Percentiles rank a stretch among this genome's conserved stretches.
Evolutionary conservation across 1,140 invertebrate genomes (phyloP).

Genomic region (Drosophila parvula): DNA sequence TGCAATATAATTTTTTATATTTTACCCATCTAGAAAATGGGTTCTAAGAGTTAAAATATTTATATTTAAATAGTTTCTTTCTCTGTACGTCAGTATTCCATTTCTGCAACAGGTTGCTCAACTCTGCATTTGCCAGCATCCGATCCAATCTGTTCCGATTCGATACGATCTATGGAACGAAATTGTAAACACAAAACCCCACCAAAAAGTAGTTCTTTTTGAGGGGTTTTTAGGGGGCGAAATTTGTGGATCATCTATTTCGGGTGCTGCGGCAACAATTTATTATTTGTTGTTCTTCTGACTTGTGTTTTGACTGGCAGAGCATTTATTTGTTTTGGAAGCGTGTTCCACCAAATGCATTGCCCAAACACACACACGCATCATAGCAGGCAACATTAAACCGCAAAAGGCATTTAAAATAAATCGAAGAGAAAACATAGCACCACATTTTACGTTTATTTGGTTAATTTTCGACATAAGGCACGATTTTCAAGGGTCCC

Average conservation of each 20-base stretch:
- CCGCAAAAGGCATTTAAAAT: slow-evolving; percentile 19
- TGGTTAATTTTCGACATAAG: slow-evolving; percentile 17
- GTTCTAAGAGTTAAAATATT: background rate
- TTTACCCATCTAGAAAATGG: no score
- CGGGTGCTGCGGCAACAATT: slow-evolving; percentile 33
- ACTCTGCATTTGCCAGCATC: slow-evolving; percentile 54
- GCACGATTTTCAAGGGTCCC: slow-evolving; percentile 12
- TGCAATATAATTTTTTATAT: no score
- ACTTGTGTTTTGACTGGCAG: slow-evolving; percentile 55
- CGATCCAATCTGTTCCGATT: background rate
- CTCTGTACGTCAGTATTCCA: slow-evolving; percentile 5
- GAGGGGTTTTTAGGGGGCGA: slow-evolving; percentile 12
- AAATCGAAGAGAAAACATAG: slow-evolving; percentile 18
- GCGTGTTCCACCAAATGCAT: slow-evolving; percentile 58
- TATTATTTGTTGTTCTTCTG: slow-evolving; percentile 37
- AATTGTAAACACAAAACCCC: slow-evolving; percentile 50
- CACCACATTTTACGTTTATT: slow-evolving; percentile 28
- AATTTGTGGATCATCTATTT: slow-evolving; percentile 33
- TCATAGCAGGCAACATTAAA: slow-evolving; percentile 15
- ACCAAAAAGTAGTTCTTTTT: slow-evolving; percentile 22
- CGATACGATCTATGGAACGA: slow-evolving; percentile 17
- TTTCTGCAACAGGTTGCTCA: slow-evolving; percentile 64
- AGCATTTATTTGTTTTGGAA: slow-evolving; percentile 57
- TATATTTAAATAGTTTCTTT: background rate
- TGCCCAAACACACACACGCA: slow-evolving; percentile 19